Evolutionary conservation across 92 coral and sea anemone species (phyloP), one percentile per base, ranked within the genome.

Genomic region (Anthopleura xanthogrammica): DNA sequence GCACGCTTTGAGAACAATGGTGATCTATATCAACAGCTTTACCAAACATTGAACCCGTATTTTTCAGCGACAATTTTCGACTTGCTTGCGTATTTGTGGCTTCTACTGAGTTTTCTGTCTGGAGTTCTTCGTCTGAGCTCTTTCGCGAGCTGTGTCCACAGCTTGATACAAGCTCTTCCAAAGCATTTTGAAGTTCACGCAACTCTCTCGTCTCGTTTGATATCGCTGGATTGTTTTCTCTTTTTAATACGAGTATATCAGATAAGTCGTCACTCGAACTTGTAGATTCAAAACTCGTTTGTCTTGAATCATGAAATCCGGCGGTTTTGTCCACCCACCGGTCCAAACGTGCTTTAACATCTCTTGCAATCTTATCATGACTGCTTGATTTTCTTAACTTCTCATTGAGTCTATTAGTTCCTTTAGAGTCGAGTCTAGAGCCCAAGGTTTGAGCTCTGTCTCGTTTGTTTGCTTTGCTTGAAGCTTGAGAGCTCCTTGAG

Each of bases 131-230:
- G 14, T 40, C 41, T 24, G 80, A 81, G 55, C 48, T 75, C 71
- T 57, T 82, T 50, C 52, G 17, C 17, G 85, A 82, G 64, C 77
- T 82, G 41, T 23, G 43, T 6, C 58, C 88, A 55, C 88, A 85
- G 66, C 88, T 83, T 41, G 88, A 86, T 2, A 90, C 89, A 16
- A 90, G 83, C 24, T 90, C 93, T 65, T 86, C 78, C 22, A 90
- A 76, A 79, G 93, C 93, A 65, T 86, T 83, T 54, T 90, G 90
- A 16, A 90, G 72, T 39, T 83, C 87, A 20, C 82, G 72, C 70
- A 81, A 20, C 70, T 85, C 78, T 75, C 82, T 60, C 46, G 79
- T 52, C 76, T 79, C 78, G 64, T 83, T 86, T 62, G 78, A 36
- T 76, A 77, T 50, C 48, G 71, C 72, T 83, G 73, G 29, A 57